Percentiles rank a stretch among this genome's conserved stretches.
phyloP scores from a whole-genome alignment of 2,113 vertebrate genomes.

The Oreotrochilus melanogaster region DNA sequence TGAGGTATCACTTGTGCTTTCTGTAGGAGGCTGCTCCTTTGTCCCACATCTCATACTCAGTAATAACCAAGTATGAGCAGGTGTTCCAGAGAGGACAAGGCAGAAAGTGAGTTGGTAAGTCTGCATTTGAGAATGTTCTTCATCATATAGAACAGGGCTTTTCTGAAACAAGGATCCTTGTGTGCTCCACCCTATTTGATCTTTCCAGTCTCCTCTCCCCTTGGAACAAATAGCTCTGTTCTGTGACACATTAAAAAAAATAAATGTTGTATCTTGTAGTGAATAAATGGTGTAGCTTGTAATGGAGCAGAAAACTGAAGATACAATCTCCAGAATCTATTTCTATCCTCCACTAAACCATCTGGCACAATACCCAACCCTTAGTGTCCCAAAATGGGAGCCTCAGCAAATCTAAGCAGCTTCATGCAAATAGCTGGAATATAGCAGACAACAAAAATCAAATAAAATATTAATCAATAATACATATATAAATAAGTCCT shows the following conservation, averaged over 20 bases:
- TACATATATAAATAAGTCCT: neutral
- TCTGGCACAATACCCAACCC: neutral
- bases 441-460: neutral
- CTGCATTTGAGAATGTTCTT: neutral
- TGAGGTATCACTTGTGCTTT: neutral
- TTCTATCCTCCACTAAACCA: neutral
- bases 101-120: neutral
- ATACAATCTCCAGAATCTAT: neutral
- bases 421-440: neutral
- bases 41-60: neutral
- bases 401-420: neutral
- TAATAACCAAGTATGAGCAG: neutral
- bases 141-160: neutral
- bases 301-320: neutral
- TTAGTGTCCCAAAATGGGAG: neutral
- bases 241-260: rapidly evolving
- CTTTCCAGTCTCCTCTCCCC: neutral
- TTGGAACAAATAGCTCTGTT: neutral
- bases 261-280: too few species aligned
- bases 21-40: neutral
- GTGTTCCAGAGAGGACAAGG: neutral
- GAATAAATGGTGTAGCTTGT: neutral
- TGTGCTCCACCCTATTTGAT: neutral
- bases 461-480: neutral
- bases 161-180: neutral